Base-by-base conservation (phyloP, 2,113 vertebrate genomes). In the Hemicordylus capensis region DNA sequence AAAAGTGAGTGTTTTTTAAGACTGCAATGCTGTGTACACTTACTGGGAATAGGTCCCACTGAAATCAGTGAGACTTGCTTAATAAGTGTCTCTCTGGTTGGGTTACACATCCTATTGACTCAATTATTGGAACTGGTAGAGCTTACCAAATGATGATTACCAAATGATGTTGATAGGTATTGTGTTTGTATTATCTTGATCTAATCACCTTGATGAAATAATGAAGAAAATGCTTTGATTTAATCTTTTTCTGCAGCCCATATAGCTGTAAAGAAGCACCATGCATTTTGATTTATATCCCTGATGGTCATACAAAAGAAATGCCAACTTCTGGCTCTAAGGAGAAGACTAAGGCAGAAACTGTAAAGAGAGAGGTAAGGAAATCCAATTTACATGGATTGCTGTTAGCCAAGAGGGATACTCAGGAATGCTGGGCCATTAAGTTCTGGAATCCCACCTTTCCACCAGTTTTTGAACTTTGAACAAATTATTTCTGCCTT, bases 261-360 rank as follows among this genome's bases (percentile, higher is more conserved):
- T 96, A 99, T 90, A 99, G 98, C 94, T 99, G 99, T 93, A 98
- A 96, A 96, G 98, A 99, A 61, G 97, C 98, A 56, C 98, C 99
- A 0, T 99, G 98, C 88, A 92, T 99, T 92, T 94, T 99, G 90
- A 95, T 99, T 90, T 98, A 98, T 89, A 98, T 99, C 85, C 99
- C 99, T 87, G 99, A 99, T 87, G 99, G 99, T 4, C 98, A 99
- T 89, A 98, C 97, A 54, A 99, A 99, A 92, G 99, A 99, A 90
- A 99, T 99, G 98, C 99, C 99, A 70, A 99, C 98, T 2, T 97
- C 97, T 73, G 99, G 99, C 26, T 99, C 98, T 84, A 99, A 98
- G 93, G 98, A 99, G 85, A 99, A 99, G 94, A 96, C 94, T 87
- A 99, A 98, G 95, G 95, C 90, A 87, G 97, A 97, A 94, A 69